Conservation (phyloP, 1,140 invertebrate genomes). For the Eufriesea mexicana region DNA sequence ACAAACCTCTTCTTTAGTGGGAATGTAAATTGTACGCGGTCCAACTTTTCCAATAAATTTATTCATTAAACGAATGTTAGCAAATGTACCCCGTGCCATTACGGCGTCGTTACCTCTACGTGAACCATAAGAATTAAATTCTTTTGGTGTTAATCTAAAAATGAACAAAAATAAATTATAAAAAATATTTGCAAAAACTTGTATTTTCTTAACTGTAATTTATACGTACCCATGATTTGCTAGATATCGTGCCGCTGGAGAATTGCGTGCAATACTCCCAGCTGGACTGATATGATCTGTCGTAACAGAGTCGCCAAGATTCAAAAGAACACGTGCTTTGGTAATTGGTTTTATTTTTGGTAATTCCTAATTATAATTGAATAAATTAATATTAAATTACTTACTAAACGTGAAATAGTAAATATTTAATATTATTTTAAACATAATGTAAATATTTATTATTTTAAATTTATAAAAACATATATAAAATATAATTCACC, state of each 20-base stretch:
- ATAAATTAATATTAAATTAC: neutral
- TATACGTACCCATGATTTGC: conserved; percentile 86
- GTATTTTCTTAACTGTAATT: neutral
- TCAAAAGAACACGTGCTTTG: conserved; percentile 90
- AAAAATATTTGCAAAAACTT: neutral
- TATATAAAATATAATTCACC: conserved; percentile 72
- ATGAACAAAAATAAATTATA: conserved; percentile 40
- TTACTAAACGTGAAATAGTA: neutral
- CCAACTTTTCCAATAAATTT: conserved; percentile 93
- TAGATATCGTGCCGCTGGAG: conserved; percentile 95
- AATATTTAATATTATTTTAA: neutral
- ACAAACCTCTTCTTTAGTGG: conserved; percentile 90
- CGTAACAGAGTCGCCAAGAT: conserved; percentile 97
- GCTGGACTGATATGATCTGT: conserved; percentile 99
- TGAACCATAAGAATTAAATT: conserved; percentile 99
- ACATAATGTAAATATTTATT: neutral
- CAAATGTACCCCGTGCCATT: conserved; percentile 98
- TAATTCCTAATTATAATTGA: conserved; percentile 80
- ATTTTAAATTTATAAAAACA: neutral
- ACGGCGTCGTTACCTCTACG: conserved; percentile 97
- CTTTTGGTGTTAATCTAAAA: conserved; percentile 91
- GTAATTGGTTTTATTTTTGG: conserved; percentile 83
- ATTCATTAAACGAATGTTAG: conserved; percentile 98
- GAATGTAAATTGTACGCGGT: conserved; percentile 94
- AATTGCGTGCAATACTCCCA: conserved; percentile 97